Conservation (phyloP, 2,113 vertebrate genomes). For the Chloebia gouldiae region DNA sequence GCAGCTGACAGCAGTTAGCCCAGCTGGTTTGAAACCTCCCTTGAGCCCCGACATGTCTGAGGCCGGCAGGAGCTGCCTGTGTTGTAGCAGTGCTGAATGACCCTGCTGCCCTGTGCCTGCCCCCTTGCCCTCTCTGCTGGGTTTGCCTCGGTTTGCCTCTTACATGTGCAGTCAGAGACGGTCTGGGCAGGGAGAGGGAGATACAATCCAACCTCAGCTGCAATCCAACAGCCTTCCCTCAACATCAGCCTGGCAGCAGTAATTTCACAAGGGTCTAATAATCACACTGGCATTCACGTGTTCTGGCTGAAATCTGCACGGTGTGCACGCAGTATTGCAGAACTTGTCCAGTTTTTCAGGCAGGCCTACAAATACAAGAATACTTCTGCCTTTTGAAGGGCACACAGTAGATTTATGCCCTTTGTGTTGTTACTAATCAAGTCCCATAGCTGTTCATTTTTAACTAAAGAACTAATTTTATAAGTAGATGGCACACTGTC, state of each 20-base stretch:
- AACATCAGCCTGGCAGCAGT: background rate
- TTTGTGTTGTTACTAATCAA: constrained; percentile 28
- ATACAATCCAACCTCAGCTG: background rate
- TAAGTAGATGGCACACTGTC: constrained; percentile 70
- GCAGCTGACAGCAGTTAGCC: constrained; percentile 55
- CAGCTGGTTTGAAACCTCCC: constrained; percentile 13
- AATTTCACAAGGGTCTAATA: background rate
- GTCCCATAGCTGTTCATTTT: constrained; percentile 36
- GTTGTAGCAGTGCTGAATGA: background rate
- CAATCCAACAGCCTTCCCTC: background rate
- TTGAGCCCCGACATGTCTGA: background rate
- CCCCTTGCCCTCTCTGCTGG: background rate
- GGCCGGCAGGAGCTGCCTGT: background rate
- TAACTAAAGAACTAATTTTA: constrained; percentile 55
- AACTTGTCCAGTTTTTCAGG: background rate
- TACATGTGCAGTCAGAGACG: background rate
- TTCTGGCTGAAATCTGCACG: background rate
- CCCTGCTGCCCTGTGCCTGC: background rate
- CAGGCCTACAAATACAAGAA: background rate
- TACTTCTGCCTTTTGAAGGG: background rate
- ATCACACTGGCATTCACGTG: background rate
- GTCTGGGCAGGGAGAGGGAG: constrained; percentile 9
- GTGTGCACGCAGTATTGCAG: background rate
- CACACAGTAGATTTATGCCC: background rate
- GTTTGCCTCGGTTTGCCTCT: constrained; percentile 10